Evolutionary conservation across 35 echinoderm and acorn worm species (phyloP), one percentile per base, ranked within the genome.

Genomic region (Ophiothrix spiculata): DNA sequence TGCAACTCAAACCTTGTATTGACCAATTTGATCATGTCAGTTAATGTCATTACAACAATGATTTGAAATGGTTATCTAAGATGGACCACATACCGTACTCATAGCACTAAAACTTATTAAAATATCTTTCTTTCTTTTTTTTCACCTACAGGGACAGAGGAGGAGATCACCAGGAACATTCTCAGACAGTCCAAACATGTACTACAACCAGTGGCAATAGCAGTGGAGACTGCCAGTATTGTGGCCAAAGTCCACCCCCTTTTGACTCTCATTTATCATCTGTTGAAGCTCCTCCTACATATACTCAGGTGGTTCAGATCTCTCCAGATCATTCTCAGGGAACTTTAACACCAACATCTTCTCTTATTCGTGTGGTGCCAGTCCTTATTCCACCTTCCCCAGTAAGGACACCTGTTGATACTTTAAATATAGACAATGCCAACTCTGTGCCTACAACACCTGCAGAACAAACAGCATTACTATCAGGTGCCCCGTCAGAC

Each of bases 211-310:
- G 60, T 69, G 60, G 60, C 60, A 69, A 69, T 69, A 69, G 60
- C 60, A 69, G 60, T 69, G 60, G 60, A 15, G 60, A 69, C 60
- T 69, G 60, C 25, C 60, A 69, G 29, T 69, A 69, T 69, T 69
- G 60, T 69, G 60, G 60, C 17, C 60, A 69, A 69, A 69, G 60
- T 28, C 60, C 60, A n/a, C 60, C 60, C 60, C 60, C 60, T 69
- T 69, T 69, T 28, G 29, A 69, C 25, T 69, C 60, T 4, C 60
- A 69, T 25, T 54, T 21, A 11, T 69, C 60, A 12, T 10, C 10
- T 25, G 60, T 25, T n/a, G 60, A 69, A 69, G 60, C 60, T 2
- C 60, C 60, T 25, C 60, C 60, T n/a, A 69, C 60, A 25, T 69
- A 69, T 28, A 69, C 60, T 69, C 60, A 69, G 60, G 60, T 69